Percentiles rank a stretch among this genome's conserved stretches.
Conservation (phyloP, 2,113 vertebrate species). For the Prionailurus viverrinus region DNA sequence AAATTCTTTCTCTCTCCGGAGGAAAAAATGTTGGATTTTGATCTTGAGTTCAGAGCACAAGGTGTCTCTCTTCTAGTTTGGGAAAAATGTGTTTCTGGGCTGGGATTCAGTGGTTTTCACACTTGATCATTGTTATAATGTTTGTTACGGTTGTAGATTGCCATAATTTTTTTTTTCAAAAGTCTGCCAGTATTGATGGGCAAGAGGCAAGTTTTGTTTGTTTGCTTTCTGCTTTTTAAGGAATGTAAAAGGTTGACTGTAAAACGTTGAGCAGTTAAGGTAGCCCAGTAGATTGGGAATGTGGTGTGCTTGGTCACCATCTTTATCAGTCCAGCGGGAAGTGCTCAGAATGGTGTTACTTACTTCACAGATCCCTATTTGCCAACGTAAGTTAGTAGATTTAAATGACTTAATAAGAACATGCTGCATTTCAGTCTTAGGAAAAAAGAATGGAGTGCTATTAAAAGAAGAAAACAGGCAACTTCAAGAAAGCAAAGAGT, state of each 20-base stretch:
- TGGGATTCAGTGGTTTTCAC: conserved; percentile 60
- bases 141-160: conserved; percentile 55
- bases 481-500: neutral
- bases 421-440: neutral
- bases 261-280: neutral
- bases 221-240: conserved; percentile 31
- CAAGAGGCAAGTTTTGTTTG: neutral
- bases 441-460: neutral
- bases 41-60: conserved; percentile 65
- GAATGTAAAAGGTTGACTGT: neutral
- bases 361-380: neutral
- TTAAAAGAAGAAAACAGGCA: conserved; percentile 20
- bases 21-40: conserved; percentile 59
- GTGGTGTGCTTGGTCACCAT: neutral
- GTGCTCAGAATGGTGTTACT: neutral
- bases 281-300: neutral
- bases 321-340: neutral
- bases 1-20: conserved; percentile 62
- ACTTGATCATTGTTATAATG: conserved; percentile 57
- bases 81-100: conserved; percentile 50
- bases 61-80: conserved; percentile 70
- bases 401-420: neutral
- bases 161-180: conserved; percentile 57
- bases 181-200: conserved; percentile 19
- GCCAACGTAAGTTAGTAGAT: neutral